These are phyloP conservation scores for Pseudorectes ferrugineus DNA, from an alignment of 2,113 vertebrate species.

Conservation along the genomic window DNA sequence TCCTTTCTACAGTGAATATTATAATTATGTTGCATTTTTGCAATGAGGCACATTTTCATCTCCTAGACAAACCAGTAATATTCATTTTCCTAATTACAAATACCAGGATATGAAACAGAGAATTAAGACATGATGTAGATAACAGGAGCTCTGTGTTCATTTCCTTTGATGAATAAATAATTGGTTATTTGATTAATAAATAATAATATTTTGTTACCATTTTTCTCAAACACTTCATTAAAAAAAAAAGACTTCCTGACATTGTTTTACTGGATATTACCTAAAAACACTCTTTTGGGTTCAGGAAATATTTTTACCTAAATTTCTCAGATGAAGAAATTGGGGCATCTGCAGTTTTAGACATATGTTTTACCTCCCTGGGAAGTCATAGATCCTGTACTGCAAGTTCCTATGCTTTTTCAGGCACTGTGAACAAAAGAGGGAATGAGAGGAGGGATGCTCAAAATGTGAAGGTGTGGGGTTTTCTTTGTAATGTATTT, in stretches of 20 bases:
- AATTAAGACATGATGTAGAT: background rate
- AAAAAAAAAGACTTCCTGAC: background rate
- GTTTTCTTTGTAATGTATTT: background rate
- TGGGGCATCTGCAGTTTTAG: background rate
- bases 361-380: background rate
- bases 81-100: slow-evolving; percentile 5
- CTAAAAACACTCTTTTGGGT: background rate
- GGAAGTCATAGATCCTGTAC: background rate
- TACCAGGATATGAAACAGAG: background rate
- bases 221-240: background rate
- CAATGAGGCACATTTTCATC: background rate
- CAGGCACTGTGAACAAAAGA: background rate
- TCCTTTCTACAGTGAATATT: background rate
- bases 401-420: background rate
- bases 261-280: background rate
- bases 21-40: background rate
- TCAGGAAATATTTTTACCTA: background rate
- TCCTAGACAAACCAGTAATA: background rate
- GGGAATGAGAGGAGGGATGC: background rate
- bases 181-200: slow-evolving; percentile 45
- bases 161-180: slow-evolving; percentile 54
- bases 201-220: slow-evolving; percentile 38
- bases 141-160: background rate
- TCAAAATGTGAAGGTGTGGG: fast-evolving
- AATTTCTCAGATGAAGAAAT: background rate